Conservation (phyloP, 2,888 invertebrate species). For the Apotomis turbidana region DNA sequence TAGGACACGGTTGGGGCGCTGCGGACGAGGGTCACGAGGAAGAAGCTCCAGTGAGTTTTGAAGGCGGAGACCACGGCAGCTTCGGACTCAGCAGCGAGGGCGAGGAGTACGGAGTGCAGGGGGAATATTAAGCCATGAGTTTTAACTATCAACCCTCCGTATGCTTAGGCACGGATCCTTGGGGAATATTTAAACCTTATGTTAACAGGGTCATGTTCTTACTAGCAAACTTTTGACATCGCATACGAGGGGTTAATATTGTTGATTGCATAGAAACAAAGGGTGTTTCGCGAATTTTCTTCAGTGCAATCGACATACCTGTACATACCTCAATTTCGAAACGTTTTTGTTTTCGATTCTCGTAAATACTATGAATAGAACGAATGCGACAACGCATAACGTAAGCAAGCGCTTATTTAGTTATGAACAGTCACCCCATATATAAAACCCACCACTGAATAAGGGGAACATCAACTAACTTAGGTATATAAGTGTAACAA, state of each 20-base stretch:
- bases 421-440: not conserved
- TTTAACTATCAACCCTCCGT: not conserved
- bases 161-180: too few species aligned
- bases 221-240: too few species aligned
- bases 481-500: not conserved
- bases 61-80: slow-evolving; percentile 67
- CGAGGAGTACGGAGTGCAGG: slow-evolving; percentile 62
- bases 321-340: slow-evolving; percentile 27
- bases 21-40: slow-evolving; percentile 71
- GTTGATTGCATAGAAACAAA: slow-evolving; percentile 7
- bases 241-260: too few species aligned
- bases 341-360: slow-evolving; percentile 35
- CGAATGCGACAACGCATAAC: not conserved
- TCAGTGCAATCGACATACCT: slow-evolving; percentile 5
- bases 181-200: too few species aligned
- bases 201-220: too few species aligned
- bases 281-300: slow-evolving; percentile 12
- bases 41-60: slow-evolving; percentile 74
- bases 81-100: slow-evolving; percentile 64
- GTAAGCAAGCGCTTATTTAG: not conserved
- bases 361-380: not conserved
- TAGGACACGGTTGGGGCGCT: slow-evolving; percentile 75
- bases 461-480: not conserved
- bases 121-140: slow-evolving; percentile 52
- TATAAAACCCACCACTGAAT: not conserved